Conservation (phyloP, 2,888 invertebrate genomes). For the Diarsia mendica region DNA sequence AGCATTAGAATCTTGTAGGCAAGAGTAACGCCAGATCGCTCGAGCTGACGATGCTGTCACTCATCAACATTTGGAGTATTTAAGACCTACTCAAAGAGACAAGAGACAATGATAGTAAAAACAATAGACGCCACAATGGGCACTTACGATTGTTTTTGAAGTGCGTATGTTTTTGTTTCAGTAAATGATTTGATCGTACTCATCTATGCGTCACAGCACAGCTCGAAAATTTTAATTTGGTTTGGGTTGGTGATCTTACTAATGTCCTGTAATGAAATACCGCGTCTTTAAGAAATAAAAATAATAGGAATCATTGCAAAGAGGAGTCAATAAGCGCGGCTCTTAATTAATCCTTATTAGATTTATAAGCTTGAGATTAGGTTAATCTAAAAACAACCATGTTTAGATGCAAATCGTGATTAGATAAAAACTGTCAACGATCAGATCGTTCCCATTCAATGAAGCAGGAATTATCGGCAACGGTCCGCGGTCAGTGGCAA, state of each 20-base stretch:
- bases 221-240: background rate
- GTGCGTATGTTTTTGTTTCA: slow-evolving; percentile 24
- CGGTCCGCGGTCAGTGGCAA: slow-evolving; percentile 80
- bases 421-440: slow-evolving; percentile 54
- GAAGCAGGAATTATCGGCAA: slow-evolving; percentile 81
- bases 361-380: slow-evolving; percentile 15
- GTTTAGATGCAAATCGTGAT: slow-evolving; percentile 37
- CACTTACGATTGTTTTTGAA: slow-evolving; percentile 43
- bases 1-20: background rate
- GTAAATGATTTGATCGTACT: slow-evolving; percentile 15
- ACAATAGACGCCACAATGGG: slow-evolving; percentile 31
- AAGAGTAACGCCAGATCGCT: background rate
- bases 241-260: background rate
- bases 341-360: slow-evolving; percentile 1
- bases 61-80: slow-evolving; percentile 4
- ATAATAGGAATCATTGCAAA: background rate
- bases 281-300: background rate
- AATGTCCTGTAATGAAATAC: background rate
- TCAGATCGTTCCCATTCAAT: slow-evolving; percentile 74
- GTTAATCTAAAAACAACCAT: slow-evolving; percentile 15
- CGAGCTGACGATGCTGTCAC: background rate
- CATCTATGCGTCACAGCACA: background rate
- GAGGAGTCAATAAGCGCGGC: background rate
- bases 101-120: slow-evolving; percentile 16
- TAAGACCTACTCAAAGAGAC: slow-evolving; percentile 8